Conservation (phyloP, 2,113 vertebrate genomes). For the Seriola dumerili region DNA sequence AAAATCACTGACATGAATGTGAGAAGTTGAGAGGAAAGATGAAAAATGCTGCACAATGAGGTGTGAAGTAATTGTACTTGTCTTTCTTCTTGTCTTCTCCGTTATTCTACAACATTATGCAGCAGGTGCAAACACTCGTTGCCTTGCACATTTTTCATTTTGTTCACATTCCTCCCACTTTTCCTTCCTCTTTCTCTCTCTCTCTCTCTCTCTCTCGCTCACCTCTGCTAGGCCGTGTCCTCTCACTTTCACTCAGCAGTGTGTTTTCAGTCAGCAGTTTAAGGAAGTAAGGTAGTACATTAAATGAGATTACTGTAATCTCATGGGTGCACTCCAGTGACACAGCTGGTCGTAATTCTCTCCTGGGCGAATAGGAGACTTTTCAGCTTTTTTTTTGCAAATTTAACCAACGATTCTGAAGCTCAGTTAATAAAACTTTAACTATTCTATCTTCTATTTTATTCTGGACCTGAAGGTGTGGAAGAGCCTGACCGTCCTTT, state of each 20-base stretch:
- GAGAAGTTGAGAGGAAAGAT: background rate
- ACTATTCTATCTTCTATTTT: no score
- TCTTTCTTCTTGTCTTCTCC: background rate
- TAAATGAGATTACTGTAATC: conserved; percentile 56
- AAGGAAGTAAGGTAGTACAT: conserved; percentile 31
- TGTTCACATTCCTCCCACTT: conserved; percentile 2
- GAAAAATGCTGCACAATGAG: background rate
- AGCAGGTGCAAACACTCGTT: no score
- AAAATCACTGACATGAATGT: conserved; percentile 15
- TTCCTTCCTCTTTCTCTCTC: conserved; percentile 3
- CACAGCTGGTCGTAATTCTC: conserved; percentile 1
- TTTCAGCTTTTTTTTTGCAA: background rate
- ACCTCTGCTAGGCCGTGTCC: conserved; percentile 6
- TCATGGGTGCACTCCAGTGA: background rate
- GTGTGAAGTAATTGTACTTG: background rate
- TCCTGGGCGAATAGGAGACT: background rate
- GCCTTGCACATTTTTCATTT: background rate
- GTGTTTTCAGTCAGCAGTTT: conserved; percentile 16
- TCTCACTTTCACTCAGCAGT: conserved; percentile 2
- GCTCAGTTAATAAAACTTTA: background rate
- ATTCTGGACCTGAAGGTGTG: no score
- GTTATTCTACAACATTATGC: background rate
- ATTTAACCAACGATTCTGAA: background rate
- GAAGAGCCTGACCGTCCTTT: background rate
- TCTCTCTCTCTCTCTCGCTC: background rate